These are phyloP conservation scores for Trachelus tabidus DNA, from an alignment of 2,888 invertebrate species.

Conservation along the genomic window DNA sequence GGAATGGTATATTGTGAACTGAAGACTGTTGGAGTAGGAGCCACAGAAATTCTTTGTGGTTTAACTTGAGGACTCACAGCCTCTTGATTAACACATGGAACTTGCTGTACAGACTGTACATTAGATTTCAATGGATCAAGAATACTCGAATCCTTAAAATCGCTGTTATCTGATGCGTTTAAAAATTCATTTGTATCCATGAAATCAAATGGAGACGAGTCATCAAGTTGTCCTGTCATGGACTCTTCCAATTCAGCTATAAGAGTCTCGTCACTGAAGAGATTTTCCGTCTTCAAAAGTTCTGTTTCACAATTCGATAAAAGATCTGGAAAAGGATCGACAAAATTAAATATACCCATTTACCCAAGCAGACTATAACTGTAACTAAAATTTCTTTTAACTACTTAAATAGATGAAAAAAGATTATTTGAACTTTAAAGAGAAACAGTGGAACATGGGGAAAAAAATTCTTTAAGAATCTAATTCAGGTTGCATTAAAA, in stretches of 20 bases:
- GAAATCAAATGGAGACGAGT: constrained; percentile 65
- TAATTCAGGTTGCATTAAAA: background rate
- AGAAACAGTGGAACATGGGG: background rate
- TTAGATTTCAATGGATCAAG: constrained; percentile 16
- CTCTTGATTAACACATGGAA: constrained; percentile 25
- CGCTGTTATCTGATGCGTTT: constrained; percentile 12
- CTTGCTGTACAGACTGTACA: constrained; percentile 25
- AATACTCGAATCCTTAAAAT: constrained; percentile 33
- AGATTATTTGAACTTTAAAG: background rate
- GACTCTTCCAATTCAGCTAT: constrained; percentile 67
- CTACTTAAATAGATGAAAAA: background rate
- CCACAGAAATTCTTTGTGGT: constrained; percentile 45
- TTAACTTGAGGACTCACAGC: constrained; percentile 26
- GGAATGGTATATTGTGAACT: constrained; percentile 57
- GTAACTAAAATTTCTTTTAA: background rate
- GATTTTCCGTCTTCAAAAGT: constrained; percentile 69
- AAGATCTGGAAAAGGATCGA: constrained; percentile 69
- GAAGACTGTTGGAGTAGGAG: constrained; percentile 52
- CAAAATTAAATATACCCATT: background rate
- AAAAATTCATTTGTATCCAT: constrained; percentile 51
- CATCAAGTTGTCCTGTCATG: constrained; percentile 62
- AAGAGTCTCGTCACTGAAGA: constrained; percentile 69
- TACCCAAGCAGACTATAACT: background rate
- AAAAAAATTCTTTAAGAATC: background rate
- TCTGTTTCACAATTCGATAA: constrained; percentile 77